phyloP scores from a whole-genome alignment of 2,113 vertebrate species.

The Tor tambroides region DNA sequence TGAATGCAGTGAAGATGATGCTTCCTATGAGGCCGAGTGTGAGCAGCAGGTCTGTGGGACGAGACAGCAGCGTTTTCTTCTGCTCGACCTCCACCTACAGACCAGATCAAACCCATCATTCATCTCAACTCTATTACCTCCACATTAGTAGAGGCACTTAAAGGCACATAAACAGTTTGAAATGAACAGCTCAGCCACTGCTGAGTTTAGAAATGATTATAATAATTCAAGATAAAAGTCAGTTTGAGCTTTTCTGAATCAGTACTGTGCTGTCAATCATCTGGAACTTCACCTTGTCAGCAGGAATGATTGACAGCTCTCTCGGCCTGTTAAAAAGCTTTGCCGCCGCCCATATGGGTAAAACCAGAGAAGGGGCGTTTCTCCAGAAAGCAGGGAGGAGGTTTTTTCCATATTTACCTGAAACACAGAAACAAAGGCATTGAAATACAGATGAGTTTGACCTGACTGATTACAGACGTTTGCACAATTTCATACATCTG shows the following conservation, averaged over 20 bases:
- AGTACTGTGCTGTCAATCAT: neutral
- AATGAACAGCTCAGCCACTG: no score
- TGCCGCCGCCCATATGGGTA: conserved; percentile 79
- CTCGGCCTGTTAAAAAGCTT: conserved; percentile 76
- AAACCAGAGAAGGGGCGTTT: conserved; percentile 79
- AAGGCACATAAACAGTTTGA: no score
- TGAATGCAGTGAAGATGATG: conserved; percentile 81
- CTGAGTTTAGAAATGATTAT: no score
- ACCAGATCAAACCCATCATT: neutral
- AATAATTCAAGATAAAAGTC: neutral
- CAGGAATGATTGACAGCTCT: conserved; percentile 64
- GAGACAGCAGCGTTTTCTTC: conserved; percentile 73
- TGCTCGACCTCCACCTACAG: conserved; percentile 80
- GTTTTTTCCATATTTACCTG: conserved; percentile 90
- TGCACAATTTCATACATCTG: no score
- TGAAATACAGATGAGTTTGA: neutral
- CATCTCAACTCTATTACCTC: neutral
- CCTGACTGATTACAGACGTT: no score
- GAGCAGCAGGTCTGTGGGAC: conserved; percentile 82
- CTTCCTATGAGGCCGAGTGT: conserved; percentile 71
- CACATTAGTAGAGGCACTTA: no score
- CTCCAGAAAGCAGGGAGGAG: conserved; percentile 83
- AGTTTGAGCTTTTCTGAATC: neutral
- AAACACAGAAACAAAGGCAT: neutral
- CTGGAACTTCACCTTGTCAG: conserved; percentile 74